Percentiles rank a stretch among this genome's conserved stretches.
These are phyloP conservation scores for Megatriorchis doriae DNA, from an alignment of 2,113 vertebrate species.

Conservation along the genomic window DNA sequence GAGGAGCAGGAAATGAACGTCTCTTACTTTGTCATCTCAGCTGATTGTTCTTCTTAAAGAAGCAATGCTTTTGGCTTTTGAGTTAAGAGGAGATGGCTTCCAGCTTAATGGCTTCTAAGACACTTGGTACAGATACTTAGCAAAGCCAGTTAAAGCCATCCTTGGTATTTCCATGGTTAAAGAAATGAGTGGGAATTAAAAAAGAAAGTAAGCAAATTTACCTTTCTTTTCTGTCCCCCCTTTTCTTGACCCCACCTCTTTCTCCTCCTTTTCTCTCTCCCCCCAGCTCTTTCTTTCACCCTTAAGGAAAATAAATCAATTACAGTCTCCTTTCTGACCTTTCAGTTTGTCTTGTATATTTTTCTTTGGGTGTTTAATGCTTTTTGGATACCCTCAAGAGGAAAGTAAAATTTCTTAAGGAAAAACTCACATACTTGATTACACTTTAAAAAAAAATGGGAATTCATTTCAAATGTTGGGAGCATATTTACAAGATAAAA, in stretches of 20 bases:
- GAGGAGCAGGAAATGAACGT: neutral
- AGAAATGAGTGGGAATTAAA: neutral
- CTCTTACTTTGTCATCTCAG: neutral
- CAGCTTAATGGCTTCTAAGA: neutral
- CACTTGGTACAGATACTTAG: neutral
- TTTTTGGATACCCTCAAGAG: constrained; percentile 4
- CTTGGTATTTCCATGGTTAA: neutral
- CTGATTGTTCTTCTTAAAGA: neutral
- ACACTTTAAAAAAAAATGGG: neutral
- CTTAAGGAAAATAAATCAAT: constrained; percentile 18
- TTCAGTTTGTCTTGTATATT: constrained; percentile 21
- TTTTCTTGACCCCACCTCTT: neutral
- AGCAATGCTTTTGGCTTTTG: neutral
- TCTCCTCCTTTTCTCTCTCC: neutral
- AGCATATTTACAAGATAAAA: neutral
- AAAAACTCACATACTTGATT: neutral
- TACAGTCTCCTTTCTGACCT: constrained; percentile 26
- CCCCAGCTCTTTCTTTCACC: neutral
- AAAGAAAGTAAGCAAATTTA: neutral
- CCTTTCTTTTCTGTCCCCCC: neutral
- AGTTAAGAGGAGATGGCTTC: neutral
- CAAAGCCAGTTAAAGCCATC: neutral
- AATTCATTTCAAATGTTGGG: neutral
- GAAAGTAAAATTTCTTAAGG: neutral
- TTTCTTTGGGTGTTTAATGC: constrained; percentile 11